Evolutionary conservation across 2,113 vertebrate species (phyloP).

Genomic region (Erinaceus europaeus): DNA sequence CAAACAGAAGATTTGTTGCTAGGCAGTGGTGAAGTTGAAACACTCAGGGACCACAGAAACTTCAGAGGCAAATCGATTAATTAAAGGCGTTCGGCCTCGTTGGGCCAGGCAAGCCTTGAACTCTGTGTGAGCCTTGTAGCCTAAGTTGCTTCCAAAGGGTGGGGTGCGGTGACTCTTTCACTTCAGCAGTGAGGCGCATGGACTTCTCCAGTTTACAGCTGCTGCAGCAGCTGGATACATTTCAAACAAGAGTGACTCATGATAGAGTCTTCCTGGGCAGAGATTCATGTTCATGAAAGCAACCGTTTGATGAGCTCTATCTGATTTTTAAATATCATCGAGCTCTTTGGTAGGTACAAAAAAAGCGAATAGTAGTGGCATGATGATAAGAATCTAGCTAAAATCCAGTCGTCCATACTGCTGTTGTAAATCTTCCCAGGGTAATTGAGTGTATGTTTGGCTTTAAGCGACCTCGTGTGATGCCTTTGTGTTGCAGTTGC

Average conservation of each 20-base stretch:
- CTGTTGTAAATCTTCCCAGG: background rate
- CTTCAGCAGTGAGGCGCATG: constrained; percentile 42
- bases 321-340: constrained; percentile 40
- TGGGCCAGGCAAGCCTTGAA: constrained; percentile 48
- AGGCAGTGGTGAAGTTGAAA: background rate
- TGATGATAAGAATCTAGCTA: background rate
- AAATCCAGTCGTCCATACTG: background rate
- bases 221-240: constrained; percentile 25
- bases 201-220: constrained; percentile 64
- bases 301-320: background rate
- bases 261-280: constrained; percentile 13
- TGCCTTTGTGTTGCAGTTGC: background rate
- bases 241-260: constrained; percentile 58
- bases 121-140: constrained; percentile 39
- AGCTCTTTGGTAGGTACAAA: background rate
- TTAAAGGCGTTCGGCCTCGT: constrained; percentile 51
- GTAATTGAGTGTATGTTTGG: background rate
- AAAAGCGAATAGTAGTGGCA: background rate
- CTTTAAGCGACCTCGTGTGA: background rate
- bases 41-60: constrained; percentile 38
- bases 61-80: constrained; percentile 41
- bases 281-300: background rate
- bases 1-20: background rate
- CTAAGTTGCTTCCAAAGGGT: constrained; percentile 71
- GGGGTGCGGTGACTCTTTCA: constrained; percentile 69